Base-by-base conservation (phyloP, 2,888 invertebrate species). In the Lacanobia oleracea region DNA sequence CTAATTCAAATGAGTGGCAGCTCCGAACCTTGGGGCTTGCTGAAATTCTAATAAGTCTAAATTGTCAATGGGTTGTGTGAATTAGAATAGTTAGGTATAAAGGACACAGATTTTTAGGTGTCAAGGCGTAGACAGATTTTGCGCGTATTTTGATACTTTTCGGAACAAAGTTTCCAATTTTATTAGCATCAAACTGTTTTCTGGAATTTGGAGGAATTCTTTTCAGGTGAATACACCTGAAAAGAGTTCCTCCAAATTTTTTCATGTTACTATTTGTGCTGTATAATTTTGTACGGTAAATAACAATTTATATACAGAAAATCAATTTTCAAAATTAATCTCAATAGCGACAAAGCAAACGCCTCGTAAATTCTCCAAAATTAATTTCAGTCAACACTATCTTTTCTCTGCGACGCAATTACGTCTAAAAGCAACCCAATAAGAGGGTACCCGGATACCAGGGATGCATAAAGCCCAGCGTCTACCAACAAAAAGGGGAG, bases 401-500 rank as follows among this genome's bases (percentile, higher is more conserved):
- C 69, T 75, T 79, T 81, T 72, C 61, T 71, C 50, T 61, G 69
- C 82, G 61, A 80, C 72, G 69, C 62, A 79, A 77, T 84, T 82
- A 80, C 74, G 60, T 65, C 63, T 83, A 68, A 81, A 77, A 84
- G 75, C 80, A 54, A 53, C 56, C 72, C 67, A 71, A 81, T 71
- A 81, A 69, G 70, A 64, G 72, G 81, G 77, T 56, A 69, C 50
- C 62, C 68, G 67, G 54, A 62, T 78, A 76, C 45, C 70, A 67
- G 75, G 67, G 66, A 63, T 70, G 72, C 73, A 77, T 70, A 83
- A 69, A 80, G 72, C 80, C 69, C 73, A 67, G 72, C 54, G 61
- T 79, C 72, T 62, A 54, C 69, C 50, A 67, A 84, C 75, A 76
- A 81, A 75, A 80, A 76, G 84, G 80, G 82, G 82, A 84, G 70